Evolutionary conservation across 1,140 invertebrate genomes (phyloP).

Genomic region (Drosophila varians): DNA sequence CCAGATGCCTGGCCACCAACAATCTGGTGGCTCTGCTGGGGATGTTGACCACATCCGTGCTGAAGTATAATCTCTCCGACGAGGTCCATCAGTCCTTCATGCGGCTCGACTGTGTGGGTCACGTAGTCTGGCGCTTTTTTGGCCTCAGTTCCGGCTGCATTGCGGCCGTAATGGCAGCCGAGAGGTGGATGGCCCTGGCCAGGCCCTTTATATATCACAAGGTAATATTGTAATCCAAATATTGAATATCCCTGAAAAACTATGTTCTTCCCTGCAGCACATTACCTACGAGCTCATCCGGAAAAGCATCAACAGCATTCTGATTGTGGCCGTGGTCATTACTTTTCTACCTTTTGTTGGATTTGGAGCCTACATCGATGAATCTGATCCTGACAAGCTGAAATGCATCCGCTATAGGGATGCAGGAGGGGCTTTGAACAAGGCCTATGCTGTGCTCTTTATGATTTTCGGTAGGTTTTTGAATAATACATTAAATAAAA

Average conservation of each 20-base stretch:
- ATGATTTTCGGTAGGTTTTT: constrained; percentile 88
- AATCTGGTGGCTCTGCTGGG: constrained; percentile 91
- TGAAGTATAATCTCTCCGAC: constrained; percentile 81
- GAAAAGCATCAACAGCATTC: constrained; percentile 88
- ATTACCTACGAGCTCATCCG: constrained; percentile 91
- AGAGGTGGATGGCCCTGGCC: constrained; percentile 93
- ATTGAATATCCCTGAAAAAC: too few relatives aligned
- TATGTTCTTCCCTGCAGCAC: constrained; percentile 86
- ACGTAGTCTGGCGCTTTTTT: constrained; percentile 91
- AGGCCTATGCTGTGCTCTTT: constrained; percentile 91
- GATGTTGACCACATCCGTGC: constrained; percentile 85
- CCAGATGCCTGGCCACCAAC: constrained; percentile 89
- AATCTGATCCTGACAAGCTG: constrained; percentile 54
- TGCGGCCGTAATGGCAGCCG: constrained; percentile 93
- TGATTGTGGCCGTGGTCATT: constrained; percentile 88
- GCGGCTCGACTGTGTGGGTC: constrained; percentile 87
- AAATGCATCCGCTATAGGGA: constrained; percentile 89
- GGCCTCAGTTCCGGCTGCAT: constrained; percentile 94
- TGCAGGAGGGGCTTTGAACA: constrained; percentile 86
- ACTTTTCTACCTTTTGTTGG: constrained; percentile 91
- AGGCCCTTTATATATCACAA: constrained; percentile 95
- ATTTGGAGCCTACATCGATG: constrained; percentile 90
- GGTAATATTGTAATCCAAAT: constrained; percentile 84
- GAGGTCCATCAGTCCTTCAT: constrained; percentile 67
- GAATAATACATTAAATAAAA: too few relatives aligned